Evolutionary conservation across 1,140 invertebrate species (phyloP), one percentile per base, ranked within the genome.

Genomic region (Pogonus chalceus): DNA sequence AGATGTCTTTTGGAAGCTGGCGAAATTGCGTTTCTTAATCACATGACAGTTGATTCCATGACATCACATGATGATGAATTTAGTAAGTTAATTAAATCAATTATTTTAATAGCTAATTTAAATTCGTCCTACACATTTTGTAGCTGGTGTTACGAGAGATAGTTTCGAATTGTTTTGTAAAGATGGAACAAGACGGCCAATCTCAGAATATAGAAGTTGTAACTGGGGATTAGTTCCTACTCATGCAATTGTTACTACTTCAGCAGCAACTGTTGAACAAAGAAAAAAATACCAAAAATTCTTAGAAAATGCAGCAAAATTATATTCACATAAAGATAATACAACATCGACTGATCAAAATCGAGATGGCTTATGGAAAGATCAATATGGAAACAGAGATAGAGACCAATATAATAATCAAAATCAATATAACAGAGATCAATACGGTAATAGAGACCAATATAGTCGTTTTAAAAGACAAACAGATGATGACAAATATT

Each of bases 11-110:
- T 92, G 2, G 89, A 93, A 61, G 73, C 76, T 7, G 92, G 92
- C 23, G 91, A 98, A 48, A 82, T 98, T 47, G 93, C 94, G 0
- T 98, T 98, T 71, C 73, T 97, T 0, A 83, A 88, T 52, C 92
- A 98, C 64, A 87, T 85, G 0, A 93, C 92, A 2, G 82, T 91
- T 2, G 58, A 74, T 16, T 82, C 90, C 71, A 82, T 90, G 71
- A 78, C 84, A 2, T 63, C 72, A 10, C 74, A 68, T 1, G 72
- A 67, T 51, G 69, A 68, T 56, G 76, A 83, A 60, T 80, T 79
- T 50, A 69, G 81, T 82, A 64, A 65, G 76, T 68, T 48, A 23
- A 39, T 51, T 50, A 37, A n/a, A 16, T 31, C 14, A 46, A 51
- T 22, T 49, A 18, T 24, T 46, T 51, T 54, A 23, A 59, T 57